Base-by-base conservation (phyloP, 2,797 vertebrate species). In the Sternarchorhynchus goeldii region DNA sequence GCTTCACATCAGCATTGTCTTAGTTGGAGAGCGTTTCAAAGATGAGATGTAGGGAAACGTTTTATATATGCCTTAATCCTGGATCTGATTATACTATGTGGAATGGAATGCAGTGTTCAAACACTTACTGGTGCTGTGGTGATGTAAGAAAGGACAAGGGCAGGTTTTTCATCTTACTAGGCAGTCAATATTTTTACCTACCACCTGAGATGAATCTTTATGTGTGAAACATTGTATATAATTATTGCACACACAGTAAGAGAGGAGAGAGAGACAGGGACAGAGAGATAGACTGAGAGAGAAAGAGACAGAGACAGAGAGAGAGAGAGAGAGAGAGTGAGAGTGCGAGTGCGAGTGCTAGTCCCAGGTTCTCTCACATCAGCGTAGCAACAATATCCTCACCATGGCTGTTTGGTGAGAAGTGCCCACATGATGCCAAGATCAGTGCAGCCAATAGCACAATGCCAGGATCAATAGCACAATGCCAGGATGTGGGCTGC, bases 381-480 rank as follows among this genome's bases (percentile, higher is more conserved):
- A 72, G 55, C 55, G 14, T 58, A 58, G 71, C 65, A 81, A 64
- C 70, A 59, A 34, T 73, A 60, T 34, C 62, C 58, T 73, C 39
- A 57, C 76, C 32, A 34, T 39, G 59, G 21, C 69, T 53, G 68
- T 74, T 77, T 81, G 75, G 69, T 77, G 79, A 81, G 59, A 76
- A 41, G 41, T 57, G 68, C 55, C 17, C 8, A 62, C 25, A 58
- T 16, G 36, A 65, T 31, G 78, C 78, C 66, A 71, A n/a, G 58
- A 64, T 31, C 60, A 14, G 18, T 62, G 17, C 16, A 66, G 80
- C 71, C 76, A 70, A 58, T 5, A 55, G 18, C 60, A 65, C 64
- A 21, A 65, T 31, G 78, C 78, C 66, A 71, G 25, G 58, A 64
- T 31, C 60, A 14, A 58, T 5, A 55, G 18, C 60, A 65, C 64